Percentiles rank a stretch among this genome's conserved stretches.
phyloP scores from a whole-genome alignment of 2,888 invertebrate genomes.

The Clistopyga incitator region DNA sequence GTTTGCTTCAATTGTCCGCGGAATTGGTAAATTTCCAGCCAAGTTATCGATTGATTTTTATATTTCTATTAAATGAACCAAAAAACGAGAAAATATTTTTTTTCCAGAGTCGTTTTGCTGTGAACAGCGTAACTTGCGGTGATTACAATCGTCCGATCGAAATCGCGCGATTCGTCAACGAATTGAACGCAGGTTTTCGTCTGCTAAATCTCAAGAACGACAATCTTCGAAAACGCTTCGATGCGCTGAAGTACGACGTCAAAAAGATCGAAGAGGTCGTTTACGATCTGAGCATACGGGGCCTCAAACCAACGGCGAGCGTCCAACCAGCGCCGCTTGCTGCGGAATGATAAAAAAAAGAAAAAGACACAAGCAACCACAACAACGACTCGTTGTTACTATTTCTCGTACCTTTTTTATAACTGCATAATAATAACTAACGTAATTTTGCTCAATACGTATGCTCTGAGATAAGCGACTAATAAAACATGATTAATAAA shows the following conservation, averaged over 20 bases:
- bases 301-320: slow-evolving; percentile 85
- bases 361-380: too few species aligned
- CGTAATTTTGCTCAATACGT: slow-evolving; percentile 42
- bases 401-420: slow-evolving; percentile 47
- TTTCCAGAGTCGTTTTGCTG: slow-evolving; percentile 90
- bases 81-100: not conserved
- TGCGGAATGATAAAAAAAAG: slow-evolving; percentile 44
- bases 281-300: slow-evolving; percentile 94
- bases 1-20: slow-evolving; percentile 92
- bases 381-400: not conserved
- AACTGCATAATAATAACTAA: slow-evolving; percentile 43
- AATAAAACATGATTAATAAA: slow-evolving; percentile 1
- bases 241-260: slow-evolving; percentile 95
- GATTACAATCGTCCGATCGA: slow-evolving; percentile 92
- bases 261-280: slow-evolving; percentile 97
- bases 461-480: slow-evolving; percentile 26
- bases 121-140: slow-evolving; percentile 94
- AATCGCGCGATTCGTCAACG: slow-evolving; percentile 94
- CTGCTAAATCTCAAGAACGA: slow-evolving; percentile 96
- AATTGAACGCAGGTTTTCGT: slow-evolving; percentile 95
- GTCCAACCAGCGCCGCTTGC: slow-evolving; percentile 41
- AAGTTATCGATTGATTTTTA: not conserved
- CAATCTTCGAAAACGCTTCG: slow-evolving; percentile 93
- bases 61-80: not conserved
- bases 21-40: slow-evolving; percentile 88